A percentile compares a stretch with the other conserved stretches of the same genome.
These are phyloP conservation scores for Phorcus lineatus DNA, from an alignment of 2,888 invertebrate genomes.

Conservation along the genomic window DNA sequence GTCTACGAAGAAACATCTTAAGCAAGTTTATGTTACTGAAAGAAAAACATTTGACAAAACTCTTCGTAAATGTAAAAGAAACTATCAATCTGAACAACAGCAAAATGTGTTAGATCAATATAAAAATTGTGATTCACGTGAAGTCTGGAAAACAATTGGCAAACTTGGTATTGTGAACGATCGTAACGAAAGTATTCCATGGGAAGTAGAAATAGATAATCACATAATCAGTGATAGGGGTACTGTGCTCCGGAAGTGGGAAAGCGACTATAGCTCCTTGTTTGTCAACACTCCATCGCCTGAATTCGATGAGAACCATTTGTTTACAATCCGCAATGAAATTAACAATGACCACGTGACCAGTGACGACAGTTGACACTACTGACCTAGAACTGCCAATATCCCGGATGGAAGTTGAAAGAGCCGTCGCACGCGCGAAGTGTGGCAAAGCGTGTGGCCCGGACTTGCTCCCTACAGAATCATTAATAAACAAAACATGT, in stretches of 20 bases:
- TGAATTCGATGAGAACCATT: no score
- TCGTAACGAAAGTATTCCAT: not conserved
- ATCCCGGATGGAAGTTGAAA: no score
- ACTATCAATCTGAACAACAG: not conserved
- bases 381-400: not conserved
- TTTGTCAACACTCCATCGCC: not conserved
- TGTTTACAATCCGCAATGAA: not conserved
- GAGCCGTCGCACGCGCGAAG: no score
- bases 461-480: no score
- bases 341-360: not conserved
- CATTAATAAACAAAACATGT: not conserved
- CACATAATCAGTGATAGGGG: not conserved
- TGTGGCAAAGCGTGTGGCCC: no score
- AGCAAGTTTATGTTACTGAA: not conserved
- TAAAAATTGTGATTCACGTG: not conserved
- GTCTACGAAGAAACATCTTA: not conserved
- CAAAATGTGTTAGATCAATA: not conserved
- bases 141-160: not conserved
- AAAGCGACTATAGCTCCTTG: not conserved
- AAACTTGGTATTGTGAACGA: not conserved
- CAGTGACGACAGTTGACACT: not conserved
- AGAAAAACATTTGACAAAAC: not conserved
- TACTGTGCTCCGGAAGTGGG: not conserved
- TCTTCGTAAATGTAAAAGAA: not conserved
- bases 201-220: not conserved